These are phyloP conservation scores for Bombus vancouverensis DNA, from an alignment of 1,140 invertebrate genomes.

Conservation along the genomic window DNA sequence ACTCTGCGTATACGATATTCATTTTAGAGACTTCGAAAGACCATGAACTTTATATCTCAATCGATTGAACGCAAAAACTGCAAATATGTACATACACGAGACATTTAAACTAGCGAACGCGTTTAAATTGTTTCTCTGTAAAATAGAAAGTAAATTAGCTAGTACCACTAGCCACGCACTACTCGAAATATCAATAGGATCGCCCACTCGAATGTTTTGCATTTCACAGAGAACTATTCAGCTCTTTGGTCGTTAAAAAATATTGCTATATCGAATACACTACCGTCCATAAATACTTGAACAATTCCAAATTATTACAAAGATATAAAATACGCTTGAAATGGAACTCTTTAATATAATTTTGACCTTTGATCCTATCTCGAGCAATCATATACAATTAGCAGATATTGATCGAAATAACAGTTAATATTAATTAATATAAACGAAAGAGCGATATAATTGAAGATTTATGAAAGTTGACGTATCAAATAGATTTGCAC, in stretches of 20 bases:
- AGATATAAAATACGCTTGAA: not conserved
- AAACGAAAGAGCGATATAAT: not conserved
- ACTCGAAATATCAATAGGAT: not conserved
- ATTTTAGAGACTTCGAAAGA: not conserved
- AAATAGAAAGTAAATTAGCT: not conserved
- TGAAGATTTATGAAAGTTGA: not conserved
- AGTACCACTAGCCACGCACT: not conserved
- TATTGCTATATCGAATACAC: not conserved
- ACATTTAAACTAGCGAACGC: not conserved
- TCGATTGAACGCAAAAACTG: not conserved
- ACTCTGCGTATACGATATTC: not conserved
- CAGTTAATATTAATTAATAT: too few species aligned
- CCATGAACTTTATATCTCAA: slow-evolving; percentile 12
- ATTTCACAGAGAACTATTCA: not conserved
- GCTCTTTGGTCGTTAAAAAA: not conserved
- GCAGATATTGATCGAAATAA: not conserved
- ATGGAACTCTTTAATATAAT: not conserved
- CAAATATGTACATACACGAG: not conserved
- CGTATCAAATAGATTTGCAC: not conserved
- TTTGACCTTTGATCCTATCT: not conserved
- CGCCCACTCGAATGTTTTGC: not conserved
- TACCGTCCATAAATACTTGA: not conserved
- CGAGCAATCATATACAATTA: too few species aligned
- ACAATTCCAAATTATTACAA: not conserved
- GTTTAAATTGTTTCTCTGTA: not conserved